Percentiles rank a stretch among this genome's conserved stretches.
Evolutionary conservation across 2,797 vertebrate species (phyloP).

Genomic region (Phrynocephalus guinanensis): DNA sequence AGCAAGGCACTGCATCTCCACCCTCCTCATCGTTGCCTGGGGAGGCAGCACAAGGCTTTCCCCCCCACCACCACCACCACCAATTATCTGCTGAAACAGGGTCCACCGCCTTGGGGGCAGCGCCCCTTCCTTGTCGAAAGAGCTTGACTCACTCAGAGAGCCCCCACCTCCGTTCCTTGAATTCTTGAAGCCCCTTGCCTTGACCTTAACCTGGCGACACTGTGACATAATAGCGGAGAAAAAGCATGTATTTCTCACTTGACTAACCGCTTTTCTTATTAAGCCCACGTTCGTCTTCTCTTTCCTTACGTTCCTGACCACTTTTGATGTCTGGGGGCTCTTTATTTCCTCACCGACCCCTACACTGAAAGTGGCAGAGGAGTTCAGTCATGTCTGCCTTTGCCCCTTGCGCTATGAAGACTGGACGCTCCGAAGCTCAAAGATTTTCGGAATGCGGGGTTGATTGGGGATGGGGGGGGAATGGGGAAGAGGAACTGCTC

Average conservation of each 20-base stretch:
- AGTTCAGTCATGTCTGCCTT: slow-evolving; percentile 47
- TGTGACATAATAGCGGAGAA: slow-evolving; percentile 58
- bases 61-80: neutral
- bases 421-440: slow-evolving; percentile 30
- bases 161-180: slow-evolving; percentile 36
- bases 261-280: slow-evolving; percentile 13
- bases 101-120: slow-evolving; percentile 13
- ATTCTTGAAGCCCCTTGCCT: slow-evolving; percentile 30
- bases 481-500: neutral
- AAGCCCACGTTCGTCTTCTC: neutral
- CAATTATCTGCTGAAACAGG: slow-evolving; percentile 44
- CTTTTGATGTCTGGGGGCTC: slow-evolving; percentile 48
- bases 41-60: neutral
- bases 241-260: neutral
- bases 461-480: too few relatives aligned
- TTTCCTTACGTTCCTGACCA: slow-evolving; percentile 46
- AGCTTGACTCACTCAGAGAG: slow-evolving; percentile 45
- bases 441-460: neutral
- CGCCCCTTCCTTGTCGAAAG: slow-evolving; percentile 19
- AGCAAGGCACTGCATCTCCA: slow-evolving; percentile 47
- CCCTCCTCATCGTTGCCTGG: slow-evolving; percentile 38
- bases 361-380: slow-evolving; percentile 27
- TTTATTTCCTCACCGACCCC: slow-evolving; percentile 16
- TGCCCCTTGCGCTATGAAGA: neutral
- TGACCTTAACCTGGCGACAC: slow-evolving; percentile 62